phyloP scores from a whole-genome alignment of 2,797 vertebrate genomes.

The Ataeniobius toweri region DNA sequence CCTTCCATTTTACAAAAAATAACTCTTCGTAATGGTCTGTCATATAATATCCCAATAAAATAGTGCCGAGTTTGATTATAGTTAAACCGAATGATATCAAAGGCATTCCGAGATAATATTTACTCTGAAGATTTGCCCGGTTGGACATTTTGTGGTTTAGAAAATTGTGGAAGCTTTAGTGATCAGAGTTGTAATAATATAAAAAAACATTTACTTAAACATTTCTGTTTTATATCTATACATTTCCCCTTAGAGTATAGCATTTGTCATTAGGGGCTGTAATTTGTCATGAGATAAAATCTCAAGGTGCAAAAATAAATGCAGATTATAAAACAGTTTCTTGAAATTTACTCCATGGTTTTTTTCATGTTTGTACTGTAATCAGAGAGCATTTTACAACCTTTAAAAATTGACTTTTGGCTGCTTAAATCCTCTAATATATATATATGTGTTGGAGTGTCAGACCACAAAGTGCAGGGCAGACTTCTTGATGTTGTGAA shows the following conservation, averaged over 20 bases:
- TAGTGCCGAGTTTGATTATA: neutral
- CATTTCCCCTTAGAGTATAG: neutral
- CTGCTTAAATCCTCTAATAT: constrained; percentile 67
- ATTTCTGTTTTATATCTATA: neutral
- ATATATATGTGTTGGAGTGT: constrained; percentile 58
- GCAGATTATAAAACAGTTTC: constrained; percentile 1
- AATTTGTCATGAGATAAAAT: neutral
- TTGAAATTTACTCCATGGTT: constrained; percentile 1
- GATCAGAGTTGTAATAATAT: neutral
- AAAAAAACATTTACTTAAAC: neutral
- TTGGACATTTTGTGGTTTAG: neutral
- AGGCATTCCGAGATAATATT: neutral
- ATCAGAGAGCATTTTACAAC: constrained; percentile 26
- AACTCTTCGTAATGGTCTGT: neutral
- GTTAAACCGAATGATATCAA: neutral
- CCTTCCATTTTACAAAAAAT: neutral
- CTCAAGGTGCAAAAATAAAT: neutral
- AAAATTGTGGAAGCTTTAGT: neutral
- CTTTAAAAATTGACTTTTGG: constrained; percentile 24
- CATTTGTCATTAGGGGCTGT: neutral
- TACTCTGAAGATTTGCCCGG: neutral
- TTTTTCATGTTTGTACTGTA: neutral
- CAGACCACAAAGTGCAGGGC: constrained; percentile 66
- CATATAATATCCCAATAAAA: neutral
- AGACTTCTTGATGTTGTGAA: constrained; percentile 19